These are phyloP conservation scores for Epinephelus malabaricus DNA, from an alignment of 2,797 vertebrate genomes.

Conservation along the genomic window DNA sequence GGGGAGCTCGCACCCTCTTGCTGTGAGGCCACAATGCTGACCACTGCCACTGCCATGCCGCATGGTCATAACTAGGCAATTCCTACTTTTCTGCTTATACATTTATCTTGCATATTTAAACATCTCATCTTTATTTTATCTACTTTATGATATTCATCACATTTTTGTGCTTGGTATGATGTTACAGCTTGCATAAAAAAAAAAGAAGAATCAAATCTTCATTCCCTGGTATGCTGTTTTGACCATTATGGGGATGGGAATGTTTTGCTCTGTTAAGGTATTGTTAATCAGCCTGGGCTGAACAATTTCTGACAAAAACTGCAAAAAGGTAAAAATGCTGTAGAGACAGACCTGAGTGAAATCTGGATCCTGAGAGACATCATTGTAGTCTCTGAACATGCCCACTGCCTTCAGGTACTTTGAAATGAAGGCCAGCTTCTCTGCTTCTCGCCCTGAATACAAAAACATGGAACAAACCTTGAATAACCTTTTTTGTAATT, in stretches of 20 bases:
- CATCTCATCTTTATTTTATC: neutral
- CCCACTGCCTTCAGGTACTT: constrained; percentile 92
- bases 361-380: constrained; percentile 91
- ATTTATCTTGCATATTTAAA: neutral
- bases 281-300: no score
- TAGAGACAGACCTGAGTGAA: constrained; percentile 90
- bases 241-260: neutral
- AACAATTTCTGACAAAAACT: neutral
- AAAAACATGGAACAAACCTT: constrained; percentile 1
- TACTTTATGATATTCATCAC: neutral
- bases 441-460: constrained; percentile 89
- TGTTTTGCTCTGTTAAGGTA: neutral
- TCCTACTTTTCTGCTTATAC: neutral
- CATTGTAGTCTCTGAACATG: constrained; percentile 94
- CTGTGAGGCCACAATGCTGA: no score
- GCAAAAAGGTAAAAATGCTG: neutral
- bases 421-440: constrained; percentile 87
- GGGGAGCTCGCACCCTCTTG: no score
- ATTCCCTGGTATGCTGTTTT: neutral
- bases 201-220: neutral
- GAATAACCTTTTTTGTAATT: fast-evolving
- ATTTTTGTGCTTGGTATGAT: neutral
- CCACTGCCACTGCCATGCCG: no score
- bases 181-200: neutral
- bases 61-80: neutral